Base-by-base conservation (phyloP, 2,113 vertebrate genomes). In the Phyllostomus discolor region DNA sequence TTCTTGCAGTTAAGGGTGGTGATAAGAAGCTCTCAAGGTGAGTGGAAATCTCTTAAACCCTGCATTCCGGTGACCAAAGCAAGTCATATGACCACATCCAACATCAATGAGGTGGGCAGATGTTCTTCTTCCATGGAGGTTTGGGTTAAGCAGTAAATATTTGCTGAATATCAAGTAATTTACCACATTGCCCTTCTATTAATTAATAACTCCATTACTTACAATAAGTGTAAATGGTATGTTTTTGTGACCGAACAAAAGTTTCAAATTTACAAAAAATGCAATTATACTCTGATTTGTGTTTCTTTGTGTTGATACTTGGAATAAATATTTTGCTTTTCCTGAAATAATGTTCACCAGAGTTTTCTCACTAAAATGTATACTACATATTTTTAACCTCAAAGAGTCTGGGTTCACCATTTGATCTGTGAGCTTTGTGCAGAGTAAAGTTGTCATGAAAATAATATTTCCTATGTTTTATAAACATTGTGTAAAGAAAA, bases 391-490 rank as follows among this genome's bases (percentile, higher is more conserved):
- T 92, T 94, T 95, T 79, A 90, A 70, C 24, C 31, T 90, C 24
- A 78, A 70, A 43, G 7, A 79, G 14, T n/a, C 41, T 93, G 48
- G 79, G 70, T 84, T 96, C 92, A 43, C 20, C 88, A 48, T 12
- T 64, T 94, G 54, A 43, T 80, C 43, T 88, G n/a, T 72, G 46
- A 84, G 26, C 8, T 94, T 90, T 69, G 16, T 70, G 14, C 20
- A 69, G 75, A 76, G 78, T 90, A 94, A 94, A 90, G 54, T 82
- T 86, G 69, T 66, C 72, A 64, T 84, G 57, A 94, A 95, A 87
- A 88, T 84, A 86, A 94, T 86, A 86, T 19, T 50, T 12, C 62
- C 67, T 90, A 52, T 43, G 26, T 31, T 69, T 88, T 88, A 19
- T 88, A 76, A 94, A 90, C 11, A 70, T 24, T 41, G 24, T 70